phyloP scores from a whole-genome alignment of 2,888 invertebrate genomes.

The Epinotia ramella region DNA sequence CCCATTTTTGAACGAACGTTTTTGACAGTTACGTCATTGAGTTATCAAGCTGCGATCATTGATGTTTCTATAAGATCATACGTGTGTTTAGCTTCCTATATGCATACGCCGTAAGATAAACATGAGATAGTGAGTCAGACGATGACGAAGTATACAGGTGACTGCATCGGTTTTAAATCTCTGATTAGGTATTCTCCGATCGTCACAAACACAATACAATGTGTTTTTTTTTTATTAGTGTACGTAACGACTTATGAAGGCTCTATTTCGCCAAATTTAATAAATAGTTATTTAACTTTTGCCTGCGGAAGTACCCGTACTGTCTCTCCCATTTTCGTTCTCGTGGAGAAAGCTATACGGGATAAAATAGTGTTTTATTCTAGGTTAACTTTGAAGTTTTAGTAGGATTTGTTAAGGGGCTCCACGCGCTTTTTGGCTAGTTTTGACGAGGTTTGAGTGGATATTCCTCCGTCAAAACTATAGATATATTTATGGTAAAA shows the following conservation, averaged over 20 bases:
- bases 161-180: background rate
- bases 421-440: too few relatives aligned
- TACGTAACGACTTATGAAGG: background rate
- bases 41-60: background rate
- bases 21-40: background rate
- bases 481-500: too few relatives aligned
- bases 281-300: too few relatives aligned
- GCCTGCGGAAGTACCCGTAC: too few relatives aligned
- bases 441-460: too few relatives aligned
- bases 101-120: background rate
- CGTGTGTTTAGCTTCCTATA: background rate
- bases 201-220: background rate
- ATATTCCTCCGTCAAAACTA: too few relatives aligned
- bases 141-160: conserved; percentile 1
- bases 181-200: background rate
- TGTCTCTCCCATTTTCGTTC: too few relatives aligned
- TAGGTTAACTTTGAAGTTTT: too few relatives aligned
- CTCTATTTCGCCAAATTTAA: background rate
- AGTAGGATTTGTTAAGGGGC: too few relatives aligned
- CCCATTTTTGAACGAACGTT: background rate
- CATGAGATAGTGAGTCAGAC: background rate
- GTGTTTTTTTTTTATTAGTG: too few relatives aligned
- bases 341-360: too few relatives aligned
- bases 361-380: too few relatives aligned
- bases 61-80: background rate